Percentiles rank a stretch among this genome's conserved stretches.
Evolutionary conservation across 2,888 invertebrate species (phyloP).

Genomic region (Saturnia pavonia): DNA sequence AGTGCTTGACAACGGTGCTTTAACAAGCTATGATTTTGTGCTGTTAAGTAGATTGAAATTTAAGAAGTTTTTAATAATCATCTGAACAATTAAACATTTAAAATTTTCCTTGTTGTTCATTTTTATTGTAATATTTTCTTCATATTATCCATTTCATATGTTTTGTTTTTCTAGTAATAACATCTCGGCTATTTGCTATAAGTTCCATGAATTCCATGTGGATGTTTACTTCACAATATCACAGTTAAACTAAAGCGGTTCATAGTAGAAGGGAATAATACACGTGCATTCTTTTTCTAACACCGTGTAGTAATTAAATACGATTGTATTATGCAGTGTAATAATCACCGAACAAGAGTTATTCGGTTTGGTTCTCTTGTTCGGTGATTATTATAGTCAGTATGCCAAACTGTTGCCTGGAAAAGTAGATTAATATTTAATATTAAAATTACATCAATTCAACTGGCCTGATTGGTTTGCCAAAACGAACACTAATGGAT

Average conservation of each 20-base stretch:
- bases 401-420: too few relatives aligned
- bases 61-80: not conserved
- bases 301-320: too few relatives aligned
- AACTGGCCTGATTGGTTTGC: not conserved
- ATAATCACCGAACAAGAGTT: too few relatives aligned
- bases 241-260: too few relatives aligned
- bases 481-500: not conserved
- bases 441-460: not conserved
- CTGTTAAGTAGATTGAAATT: constrained; percentile 3
- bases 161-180: not conserved
- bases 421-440: not conserved
- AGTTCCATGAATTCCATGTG: too few relatives aligned
- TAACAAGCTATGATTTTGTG: not conserved
- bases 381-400: not conserved
- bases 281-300: too few relatives aligned
- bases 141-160: not conserved
- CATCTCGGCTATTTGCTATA: too few relatives aligned
- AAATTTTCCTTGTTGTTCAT: constrained; percentile 4
- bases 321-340: too few relatives aligned
- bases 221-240: too few relatives aligned
- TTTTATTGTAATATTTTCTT: not conserved
- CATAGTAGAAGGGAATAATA: too few relatives aligned
- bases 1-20: not conserved
- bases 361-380: too few relatives aligned
- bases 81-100: too few relatives aligned